Evolutionary conservation across 2,888 invertebrate genomes (phyloP), one percentile per base, ranked within the genome.

Genomic region (Sepiola atlantica): DNA sequence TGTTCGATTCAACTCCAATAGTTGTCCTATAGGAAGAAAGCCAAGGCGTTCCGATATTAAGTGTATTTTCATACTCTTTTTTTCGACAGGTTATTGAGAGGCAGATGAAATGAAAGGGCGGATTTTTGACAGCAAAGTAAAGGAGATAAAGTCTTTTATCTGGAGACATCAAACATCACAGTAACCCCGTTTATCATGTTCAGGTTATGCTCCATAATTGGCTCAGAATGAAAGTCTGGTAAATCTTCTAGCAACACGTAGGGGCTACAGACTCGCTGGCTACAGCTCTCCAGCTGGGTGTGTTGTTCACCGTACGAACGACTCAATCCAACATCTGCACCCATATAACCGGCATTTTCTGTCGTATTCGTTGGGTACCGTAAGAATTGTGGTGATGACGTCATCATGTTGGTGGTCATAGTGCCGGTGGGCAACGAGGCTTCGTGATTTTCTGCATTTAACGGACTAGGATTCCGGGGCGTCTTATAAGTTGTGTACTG

Each of bases 191-290:
- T 95, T 45, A 95, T 95, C 94, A 95, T 95, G 21, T 95, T 94
- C 20, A 95, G 94, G n/a, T 95, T 95, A 35, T 95, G 94, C 32
- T 95, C 95, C 45, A 91, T 54, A 14, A 95, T 94, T 32, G 94
- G 95, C 35, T 95, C 95, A 0, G 95, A 94, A 90, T 95, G 95
- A 55, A 96, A 95, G 93, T 95, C 96, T 1, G 95, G 95, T 28
- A 96, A 94, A 45, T 95, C 96, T 14, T 96, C 96, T 21, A 96
- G 95, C 45, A 96, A 93, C 12, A 95, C 94, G 90, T 95, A 96
- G n/a, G 95, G 95, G 77, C 94, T 95, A 45, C 95, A 95, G 28
- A n/a, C 54, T n/a, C 54, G 54, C n/a, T 92, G 92, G 20, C n/a
- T 55, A 55, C 92, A 92, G n/a, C 92, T 55, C 18, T 77, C 77